Base-by-base conservation (phyloP, 1,140 invertebrate species). In the Aphelinus atriplicis region DNA sequence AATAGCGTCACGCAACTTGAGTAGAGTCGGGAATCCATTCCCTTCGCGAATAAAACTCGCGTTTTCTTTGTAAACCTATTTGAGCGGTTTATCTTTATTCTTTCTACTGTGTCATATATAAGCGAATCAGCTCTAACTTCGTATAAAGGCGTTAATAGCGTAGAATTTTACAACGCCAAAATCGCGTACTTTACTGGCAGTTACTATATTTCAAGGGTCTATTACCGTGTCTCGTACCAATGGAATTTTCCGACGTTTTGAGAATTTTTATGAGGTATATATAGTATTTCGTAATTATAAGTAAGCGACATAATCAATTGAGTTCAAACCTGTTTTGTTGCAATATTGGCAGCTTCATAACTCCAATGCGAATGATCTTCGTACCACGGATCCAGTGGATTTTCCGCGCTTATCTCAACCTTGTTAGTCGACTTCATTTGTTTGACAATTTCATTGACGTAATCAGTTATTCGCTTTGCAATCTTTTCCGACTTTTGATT, bases 351-450 rank as follows among this genome's bases (percentile, higher is more conserved):
- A 56, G 80, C 80, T 66, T 76, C 75, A 47, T 80, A 79, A 71
- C 78, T 79, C 78, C 79, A 79, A 42, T 80, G 79, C 7, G 50
- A 53, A 64, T 78, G 72, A 73, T 81, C 55, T 68, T 80, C 80
- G 42, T 70, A 73, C 80, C 80, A 81, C 2, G 80, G 75, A 64
- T 75, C 62, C 65, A 79, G 26, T n/a, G 53, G 42, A 63, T 61
- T 45, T 42, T 78, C 71, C 10, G 63, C 53, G 9, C 43, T 75
- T 81, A 92, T 90, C 76, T 85, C 88, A 70, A 92, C 82, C 75
- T 85, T 87, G 81, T 93, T 93, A 1, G 90, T 89, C 77, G 89
- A 90, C n/a, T 87, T 87, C 48, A 89, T 80, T 57, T 88, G 77
- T 68, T 73, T 48, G 84, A 90, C 90, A 71, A 88, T 77, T 69